Evolutionary conservation across 2,797 vertebrate species (phyloP), one percentile per base, ranked within the genome.

Genomic region (Characodon lateralis): DNA sequence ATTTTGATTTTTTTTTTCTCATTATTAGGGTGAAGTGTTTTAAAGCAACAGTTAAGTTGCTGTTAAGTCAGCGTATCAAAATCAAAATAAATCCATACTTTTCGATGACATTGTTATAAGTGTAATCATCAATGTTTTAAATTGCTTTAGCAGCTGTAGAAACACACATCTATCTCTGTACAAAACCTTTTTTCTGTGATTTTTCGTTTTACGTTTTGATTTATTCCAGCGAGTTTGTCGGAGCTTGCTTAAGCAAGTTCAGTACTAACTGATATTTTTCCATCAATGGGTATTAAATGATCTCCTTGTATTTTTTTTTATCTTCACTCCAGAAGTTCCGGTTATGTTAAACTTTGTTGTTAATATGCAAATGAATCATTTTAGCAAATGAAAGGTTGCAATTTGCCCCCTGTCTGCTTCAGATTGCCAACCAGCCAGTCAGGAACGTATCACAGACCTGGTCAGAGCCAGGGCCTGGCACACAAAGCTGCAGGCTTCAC

Each of bases 361-460:
- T 20, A 14, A 14, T 22, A 4, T 24, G 24, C 22, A 14, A 68
- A 6, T 68, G 39, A 4, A 39, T 39, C 35, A 39, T 12, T 35
- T 39, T 39, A 35, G 61, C 20, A 24, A 66, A 10, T 22, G 20
- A 39, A 41, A 12, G 9, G 35, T 9, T 10, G 63, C 28, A 41
- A n/a, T 56, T 39, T 24, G 9, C 22, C 22, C 46, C 78, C 46
- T 18, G 74, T 3, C 66, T 41, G 48, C 61, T 77, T 66, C 84
- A 93, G 91, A 68, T 81, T 78, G 13, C 43, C 69, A 9, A 2
- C 46, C 31, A 5, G 6, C 31, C 53, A 71, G 0, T 22, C 80
- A 0, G 70, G 4, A 4, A 5, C 24, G 24, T 51, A 5, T 58
- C 78, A 76, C 43, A 88, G 2, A 68, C 56, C 76, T 8, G 66